Evolutionary conservation across 1,140 invertebrate genomes (phyloP), one percentile per base, ranked within the genome.

Genomic region (Sitophilus oryzae): DNA sequence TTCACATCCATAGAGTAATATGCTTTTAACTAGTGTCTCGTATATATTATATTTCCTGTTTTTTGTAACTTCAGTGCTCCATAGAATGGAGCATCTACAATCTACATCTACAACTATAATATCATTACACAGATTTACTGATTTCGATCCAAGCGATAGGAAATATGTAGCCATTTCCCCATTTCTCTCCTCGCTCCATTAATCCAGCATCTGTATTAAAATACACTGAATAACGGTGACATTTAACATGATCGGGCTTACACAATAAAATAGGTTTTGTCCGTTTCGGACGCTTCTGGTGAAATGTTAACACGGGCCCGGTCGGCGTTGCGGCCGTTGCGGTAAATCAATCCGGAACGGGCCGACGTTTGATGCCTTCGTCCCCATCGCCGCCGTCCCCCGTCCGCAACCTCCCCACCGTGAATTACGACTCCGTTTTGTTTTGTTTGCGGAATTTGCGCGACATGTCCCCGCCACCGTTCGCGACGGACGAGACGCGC

Each of bases 281-380:
- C 53, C 53, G 53, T 56, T 56, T 56, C 25, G 53, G 53, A 56
- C 53, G 53, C 53, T 56, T 56, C 46, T 56, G 53, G 53, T 56
- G 53, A 56, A 56, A 56, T 56, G 53, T 56, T 56, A 56, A 56
- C 53, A 56, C 42, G 47, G 47, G 53, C 53, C n/a, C 46, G 49
- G 53, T 56, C 53, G 53, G 25, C 51, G 55, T 57, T 57, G 55
- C 48, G 55, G 55, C 47, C 48, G 54, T 52, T 60, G 57, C 57
- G 63, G 59, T 68, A 68, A 68, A 68, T 68, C 66, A 68, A 66
- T 66, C 63, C 56, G 52, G 56, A 59, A 68, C 65, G 61, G 63
- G 59, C 56, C 54, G 62, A 59, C 60, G 63, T 68, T 68, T 68
- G 66, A 68, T 66, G 63, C 63, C 63, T 30, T 30, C 25, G 25